Evolutionary conservation across 2,113 vertebrate species (phyloP).

Genomic region (Sinocyclocheilus maitianheensis): DNA sequence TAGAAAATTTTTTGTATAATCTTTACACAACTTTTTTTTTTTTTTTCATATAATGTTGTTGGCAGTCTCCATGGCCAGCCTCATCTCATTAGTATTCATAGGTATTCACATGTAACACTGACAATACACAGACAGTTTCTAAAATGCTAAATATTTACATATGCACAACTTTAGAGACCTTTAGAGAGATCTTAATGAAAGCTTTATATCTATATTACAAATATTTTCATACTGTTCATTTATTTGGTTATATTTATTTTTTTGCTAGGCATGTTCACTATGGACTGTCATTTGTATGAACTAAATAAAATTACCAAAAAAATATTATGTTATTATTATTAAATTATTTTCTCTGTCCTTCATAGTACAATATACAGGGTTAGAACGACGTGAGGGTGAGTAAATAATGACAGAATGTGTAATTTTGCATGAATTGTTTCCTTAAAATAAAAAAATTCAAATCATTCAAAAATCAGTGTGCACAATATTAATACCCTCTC

Average conservation of each 20-base stretch:
- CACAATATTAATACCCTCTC: constrained; percentile 8
- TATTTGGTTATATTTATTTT: neutral
- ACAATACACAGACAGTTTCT: neutral
- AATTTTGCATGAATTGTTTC: neutral
- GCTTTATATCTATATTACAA: neutral
- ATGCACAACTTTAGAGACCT: neutral
- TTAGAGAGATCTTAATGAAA: neutral
- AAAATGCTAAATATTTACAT: neutral
- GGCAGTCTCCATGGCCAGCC: neutral
- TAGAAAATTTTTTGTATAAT: neutral
- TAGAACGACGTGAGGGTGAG: no score
- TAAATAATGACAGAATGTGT: neutral
- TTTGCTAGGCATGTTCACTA: neutral
- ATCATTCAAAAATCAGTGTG: constrained; percentile 5
- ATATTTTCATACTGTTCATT: neutral
- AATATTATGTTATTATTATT: no score
- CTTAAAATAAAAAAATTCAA: no score
- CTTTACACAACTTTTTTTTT: neutral
- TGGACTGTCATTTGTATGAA: neutral
- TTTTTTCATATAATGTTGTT: neutral
- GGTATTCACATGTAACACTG: neutral
- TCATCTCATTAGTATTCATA: neutral
- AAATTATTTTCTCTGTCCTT: neutral
- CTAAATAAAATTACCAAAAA: no score
- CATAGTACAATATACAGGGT: neutral